These are phyloP conservation scores for Trachelus troglodyta DNA, from an alignment of 2,888 invertebrate genomes.

Conservation along the genomic window DNA sequence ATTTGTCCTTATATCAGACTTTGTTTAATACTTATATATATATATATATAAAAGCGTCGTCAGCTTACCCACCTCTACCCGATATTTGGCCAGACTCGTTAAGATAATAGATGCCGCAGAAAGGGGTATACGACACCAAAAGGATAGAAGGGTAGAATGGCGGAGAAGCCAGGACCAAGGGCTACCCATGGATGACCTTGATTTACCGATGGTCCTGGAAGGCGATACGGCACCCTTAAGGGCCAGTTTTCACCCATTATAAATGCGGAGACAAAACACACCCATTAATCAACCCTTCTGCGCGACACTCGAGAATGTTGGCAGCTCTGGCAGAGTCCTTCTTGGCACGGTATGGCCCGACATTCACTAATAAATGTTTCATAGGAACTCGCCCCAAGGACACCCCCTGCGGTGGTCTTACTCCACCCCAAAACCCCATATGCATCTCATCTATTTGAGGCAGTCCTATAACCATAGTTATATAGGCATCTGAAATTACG, in stretches of 20 bases:
- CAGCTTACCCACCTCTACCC: background rate
- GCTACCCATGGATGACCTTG: background rate
- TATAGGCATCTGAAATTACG: background rate
- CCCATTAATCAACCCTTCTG: conserved; percentile 43
- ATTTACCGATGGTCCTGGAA: background rate
- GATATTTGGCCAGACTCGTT: background rate
- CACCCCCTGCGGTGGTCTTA: conserved; percentile 24
- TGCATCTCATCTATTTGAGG: conserved; percentile 4
- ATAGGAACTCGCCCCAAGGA: conserved; percentile 28
- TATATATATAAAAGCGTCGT: background rate
- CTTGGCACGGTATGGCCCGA: conserved; percentile 15
- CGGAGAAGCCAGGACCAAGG: background rate
- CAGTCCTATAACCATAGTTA: background rate
- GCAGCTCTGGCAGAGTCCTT: conserved; percentile 1
- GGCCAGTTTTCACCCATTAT: conserved; percentile 30
- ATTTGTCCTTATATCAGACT: background rate
- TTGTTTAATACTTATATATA: background rate
- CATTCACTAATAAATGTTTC: conserved; percentile 51
- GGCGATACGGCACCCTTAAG: background rate
- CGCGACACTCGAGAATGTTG: conserved; percentile 22
- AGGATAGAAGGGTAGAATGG: background rate
- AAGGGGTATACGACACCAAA: background rate
- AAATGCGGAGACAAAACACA: conserved; percentile 32
- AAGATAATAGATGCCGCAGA: background rate
- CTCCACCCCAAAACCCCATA: background rate